Evolutionary conservation across 1,140 invertebrate genomes (phyloP).

Genomic region (Proctacanthus coquilletti): DNA sequence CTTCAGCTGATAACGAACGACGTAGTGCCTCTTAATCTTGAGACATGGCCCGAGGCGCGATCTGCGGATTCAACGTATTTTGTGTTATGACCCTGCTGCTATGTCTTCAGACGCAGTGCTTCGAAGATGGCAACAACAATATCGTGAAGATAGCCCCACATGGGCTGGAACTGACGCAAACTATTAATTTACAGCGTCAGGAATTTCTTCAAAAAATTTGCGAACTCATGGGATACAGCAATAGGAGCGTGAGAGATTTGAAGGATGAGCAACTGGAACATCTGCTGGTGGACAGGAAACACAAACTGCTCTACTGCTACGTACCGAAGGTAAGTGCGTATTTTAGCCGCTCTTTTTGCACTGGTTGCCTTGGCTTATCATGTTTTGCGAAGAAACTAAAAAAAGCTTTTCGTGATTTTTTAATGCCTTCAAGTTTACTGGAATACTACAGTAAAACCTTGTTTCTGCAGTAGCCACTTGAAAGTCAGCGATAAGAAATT

Average conservation of each 20-base stretch:
- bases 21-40: too few relatives aligned
- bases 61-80: too few relatives aligned
- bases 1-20: too few relatives aligned
- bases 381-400: background rate
- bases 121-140: slow-evolving; percentile 27
- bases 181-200: slow-evolving; percentile 44
- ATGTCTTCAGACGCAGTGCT: slow-evolving; percentile 5
- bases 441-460: too few relatives aligned
- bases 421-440: too few relatives aligned
- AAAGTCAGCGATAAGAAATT: too few relatives aligned
- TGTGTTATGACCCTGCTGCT: too few relatives aligned
- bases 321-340: slow-evolving; percentile 64
- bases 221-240: slow-evolving; percentile 32
- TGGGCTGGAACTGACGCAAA: slow-evolving; percentile 40
- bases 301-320: slow-evolving; percentile 78
- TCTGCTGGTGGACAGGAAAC: slow-evolving; percentile 62
- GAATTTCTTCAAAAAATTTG: slow-evolving; percentile 51
- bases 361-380: background rate
- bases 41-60: too few relatives aligned
- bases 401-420: background rate
- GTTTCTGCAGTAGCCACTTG: too few relatives aligned
- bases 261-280: slow-evolving; percentile 45
- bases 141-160: slow-evolving; percentile 30
- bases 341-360: background rate
- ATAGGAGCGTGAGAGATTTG: slow-evolving; percentile 28